phyloP scores from a whole-genome alignment of 2,888 invertebrate genomes.

The Drosophila pseudotakahashii region DNA sequence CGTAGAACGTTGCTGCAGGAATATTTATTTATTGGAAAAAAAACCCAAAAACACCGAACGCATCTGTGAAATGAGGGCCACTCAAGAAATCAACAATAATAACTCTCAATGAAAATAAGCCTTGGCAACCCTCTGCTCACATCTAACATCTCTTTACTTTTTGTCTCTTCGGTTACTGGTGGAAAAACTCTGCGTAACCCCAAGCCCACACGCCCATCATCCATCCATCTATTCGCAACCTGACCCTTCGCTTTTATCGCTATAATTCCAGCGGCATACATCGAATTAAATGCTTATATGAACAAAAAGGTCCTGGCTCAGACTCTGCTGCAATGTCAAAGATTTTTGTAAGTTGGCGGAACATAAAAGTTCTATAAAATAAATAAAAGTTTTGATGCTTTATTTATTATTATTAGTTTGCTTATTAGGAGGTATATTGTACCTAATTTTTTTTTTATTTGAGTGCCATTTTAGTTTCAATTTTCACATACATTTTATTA shows the following conservation, averaged over 20 bases:
- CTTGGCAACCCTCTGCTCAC: slow-evolving; percentile 3
- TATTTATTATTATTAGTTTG: background rate
- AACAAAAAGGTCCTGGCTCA: slow-evolving; percentile 49
- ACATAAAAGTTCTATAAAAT: too few relatives aligned
- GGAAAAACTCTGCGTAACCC: background rate
- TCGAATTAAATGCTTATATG: slow-evolving; percentile 64
- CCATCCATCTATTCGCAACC: slow-evolving; percentile 18
- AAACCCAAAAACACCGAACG: background rate
- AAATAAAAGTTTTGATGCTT: background rate
- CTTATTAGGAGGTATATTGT: too few relatives aligned
- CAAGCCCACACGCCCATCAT: slow-evolving; percentile 6
- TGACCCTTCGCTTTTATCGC: slow-evolving; percentile 54
- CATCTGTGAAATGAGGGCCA: slow-evolving; percentile 38
- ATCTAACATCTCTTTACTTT: slow-evolving; percentile 7
- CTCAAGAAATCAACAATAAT: slow-evolving; percentile 72
- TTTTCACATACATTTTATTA: too few relatives aligned
- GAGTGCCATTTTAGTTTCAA: too few relatives aligned
- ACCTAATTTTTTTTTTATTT: too few relatives aligned
- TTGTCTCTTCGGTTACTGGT: background rate
- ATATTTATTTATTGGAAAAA: background rate
- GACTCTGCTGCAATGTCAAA: slow-evolving; percentile 54
- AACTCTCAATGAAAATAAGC: slow-evolving; percentile 47
- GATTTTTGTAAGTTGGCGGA: slow-evolving; percentile 40
- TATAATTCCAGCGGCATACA: slow-evolving; percentile 58
- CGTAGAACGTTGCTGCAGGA: background rate